Conservation (phyloP, 2,888 invertebrate genomes). For the Eupithecia inturbata region DNA sequence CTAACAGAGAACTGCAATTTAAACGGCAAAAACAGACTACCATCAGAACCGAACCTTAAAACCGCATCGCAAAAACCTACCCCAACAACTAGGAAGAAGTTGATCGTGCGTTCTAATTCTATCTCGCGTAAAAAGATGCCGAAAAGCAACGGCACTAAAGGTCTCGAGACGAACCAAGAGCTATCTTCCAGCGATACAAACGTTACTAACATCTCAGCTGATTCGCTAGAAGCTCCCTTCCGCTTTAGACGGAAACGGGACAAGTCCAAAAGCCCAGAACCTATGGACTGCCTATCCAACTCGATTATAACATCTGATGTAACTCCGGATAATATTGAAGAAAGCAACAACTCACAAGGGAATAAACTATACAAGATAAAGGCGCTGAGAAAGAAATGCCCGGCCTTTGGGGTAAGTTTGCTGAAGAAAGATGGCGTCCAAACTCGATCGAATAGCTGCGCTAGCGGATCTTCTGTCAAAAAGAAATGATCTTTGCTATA, state of each 20-base stretch:
- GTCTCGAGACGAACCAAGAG: conserved; percentile 70
- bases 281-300: conserved; percentile 76
- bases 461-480: conserved; percentile 72
- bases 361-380: conserved; percentile 81
- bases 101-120: conserved; percentile 75
- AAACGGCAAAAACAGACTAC: conserved; percentile 75
- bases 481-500: conserved; percentile 79
- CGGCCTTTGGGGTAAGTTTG: conserved; percentile 71
- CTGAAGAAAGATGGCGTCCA: conserved; percentile 78
- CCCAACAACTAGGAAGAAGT: conserved; percentile 67
- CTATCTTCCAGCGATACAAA: conserved; percentile 81
- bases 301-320: conserved; percentile 76
- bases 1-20: conserved; percentile 78
- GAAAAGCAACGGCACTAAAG: conserved; percentile 65
- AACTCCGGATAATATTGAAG: conserved; percentile 75
- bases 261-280: conserved; percentile 76
- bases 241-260: conserved; percentile 77
- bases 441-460: conserved; percentile 77
- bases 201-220: conserved; percentile 77
- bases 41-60: conserved; percentile 75
- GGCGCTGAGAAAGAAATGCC: conserved; percentile 77
- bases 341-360: conserved; percentile 78
- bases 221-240: conserved; percentile 76
- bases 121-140: conserved; percentile 74
- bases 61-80: conserved; percentile 58